A percentile compares a stretch with the other conserved stretches of the same genome.
These are phyloP conservation scores for Malurus alboscapulatus DNA, from an alignment of 2,113 vertebrate genomes.

Conservation along the genomic window DNA sequence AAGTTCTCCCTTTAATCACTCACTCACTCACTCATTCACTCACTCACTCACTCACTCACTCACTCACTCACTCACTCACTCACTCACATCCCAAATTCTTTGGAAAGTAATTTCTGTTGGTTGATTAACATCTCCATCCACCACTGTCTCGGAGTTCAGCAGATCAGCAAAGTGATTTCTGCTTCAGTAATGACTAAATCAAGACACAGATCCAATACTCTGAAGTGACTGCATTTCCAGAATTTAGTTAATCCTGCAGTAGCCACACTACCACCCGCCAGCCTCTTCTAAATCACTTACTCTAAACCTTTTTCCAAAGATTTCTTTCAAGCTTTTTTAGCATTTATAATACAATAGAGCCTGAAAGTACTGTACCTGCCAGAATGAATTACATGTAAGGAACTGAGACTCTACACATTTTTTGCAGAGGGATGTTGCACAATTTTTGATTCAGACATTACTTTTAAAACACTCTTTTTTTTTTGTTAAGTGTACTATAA, in stretches of 20 bases:
- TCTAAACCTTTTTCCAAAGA: constrained; percentile 39
- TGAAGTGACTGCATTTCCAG: constrained; percentile 25
- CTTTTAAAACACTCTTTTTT: not conserved
- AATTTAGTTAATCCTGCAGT: constrained; percentile 23
- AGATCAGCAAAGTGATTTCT: not conserved
- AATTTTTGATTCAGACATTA: not conserved
- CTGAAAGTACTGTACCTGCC: not conserved
- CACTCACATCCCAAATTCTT: not conserved
- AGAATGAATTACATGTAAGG: not conserved
- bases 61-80: not conserved
- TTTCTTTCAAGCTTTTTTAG: constrained; percentile 38
- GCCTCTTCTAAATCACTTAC: constrained; percentile 42
- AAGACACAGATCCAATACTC: not conserved
- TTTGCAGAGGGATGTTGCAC: not conserved
- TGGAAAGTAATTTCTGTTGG: not conserved
- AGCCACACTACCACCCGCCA: constrained; percentile 9
- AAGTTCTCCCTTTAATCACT: not conserved
- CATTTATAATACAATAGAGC: constrained; percentile 52
- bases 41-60: no score
- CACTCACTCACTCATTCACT: not conserved
- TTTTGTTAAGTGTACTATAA: not conserved
- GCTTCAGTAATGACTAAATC: constrained; percentile 12
- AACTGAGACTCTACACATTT: not conserved
- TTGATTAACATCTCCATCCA: not conserved
- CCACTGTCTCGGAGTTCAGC: not conserved